Evolutionary conservation across 2,888 invertebrate species (phyloP), one percentile per base, ranked within the genome.

Genomic region (Xylota sylvarum): DNA sequence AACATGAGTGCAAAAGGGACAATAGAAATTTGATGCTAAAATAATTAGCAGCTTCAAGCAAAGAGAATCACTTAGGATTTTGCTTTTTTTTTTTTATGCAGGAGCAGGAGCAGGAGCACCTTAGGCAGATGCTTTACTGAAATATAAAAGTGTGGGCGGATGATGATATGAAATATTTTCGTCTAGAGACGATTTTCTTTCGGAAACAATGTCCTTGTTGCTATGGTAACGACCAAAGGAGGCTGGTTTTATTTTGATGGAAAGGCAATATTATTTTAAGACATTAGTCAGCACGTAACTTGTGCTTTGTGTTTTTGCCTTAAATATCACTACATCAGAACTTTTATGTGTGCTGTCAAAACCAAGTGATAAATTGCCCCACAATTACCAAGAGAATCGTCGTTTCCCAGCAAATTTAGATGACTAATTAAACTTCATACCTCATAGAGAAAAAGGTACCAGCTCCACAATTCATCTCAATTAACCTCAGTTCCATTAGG

Each of bases 21-120:
- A 65, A 56, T 55, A 55, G 74, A 64, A 64, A 65, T 65, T 65
- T 64, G 74, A 74, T 65, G 55, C 64, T n/a, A 23, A 56, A 55
- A 64, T 74, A 74, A 74, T 74, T 74, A 74, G 73, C 40, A 52
- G 37, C n/a, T 23, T 2, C 3, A 37, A 35, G 23, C 40, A 40
- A 12, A 43, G 43, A 17, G 43, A 55, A 55, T 55, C 9, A 35
- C 1, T 32, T 4, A 52, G n/a, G 69, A 14, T 32, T 65, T 50
- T 35, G 1, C 2, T 23, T 23, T 23, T 23, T 23, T 23, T 23
- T 23, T 23, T 23, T 1, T 23, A 2, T 23, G 2, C 23, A 23
- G 1, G n/a, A n/a, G n/a, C n/a, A n/a, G n/a, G n/a, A n/a, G 2
- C 23, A 19, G 32, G 5, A 32, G 14, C 12, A 48, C 14, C 12